Evolutionary conservation across 2,888 invertebrate genomes (phyloP), one percentile per base, ranked within the genome.

Genomic region (Orthosia gothica): DNA sequence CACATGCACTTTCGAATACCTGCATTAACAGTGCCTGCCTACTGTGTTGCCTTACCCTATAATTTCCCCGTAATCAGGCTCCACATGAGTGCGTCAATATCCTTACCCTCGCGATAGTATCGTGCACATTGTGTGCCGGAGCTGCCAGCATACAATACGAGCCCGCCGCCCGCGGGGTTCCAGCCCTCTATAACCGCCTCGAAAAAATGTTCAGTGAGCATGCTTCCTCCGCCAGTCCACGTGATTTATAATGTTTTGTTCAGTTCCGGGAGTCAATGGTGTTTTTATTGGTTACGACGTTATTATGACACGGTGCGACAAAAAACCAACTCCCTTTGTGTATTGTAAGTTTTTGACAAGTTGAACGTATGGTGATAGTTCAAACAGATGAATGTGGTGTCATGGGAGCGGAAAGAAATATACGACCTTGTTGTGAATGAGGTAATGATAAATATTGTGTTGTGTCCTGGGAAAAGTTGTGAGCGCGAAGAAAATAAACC

Each of bases 181-280:
- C 81, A 83, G 86, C 86, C 86, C 86, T 80, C 84, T 70, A 79
- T 80, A 79, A 85, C 76, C 74, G 80, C 81, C 81, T 76, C 70
- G 72, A 85, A 88, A 87, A 86, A 87, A 74, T 79, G 83, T 87
- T 84, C 88, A 86, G 71, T 58, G 84, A 81, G 79, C 87, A 81
- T 82, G 80, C 81, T 88, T 88, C 88, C 87, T 88, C 78, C 66
- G 32, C 74, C 40, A 40, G 16, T 16, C 49, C 49, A 4, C n/a
- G 68, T 93, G 93, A 94, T 93, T 94, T 94, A 94, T 93, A 88
- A 89, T 87, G 90, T 90, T 92, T 92, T 93, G 93, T 92, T 82
- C 86, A 92, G 92, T 94, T 94, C 93, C 94, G 94, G 94, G 92
- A 94, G 93, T 90, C 93, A 89, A 91, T 91, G 87, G 89, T 87